phyloP scores from a whole-genome alignment of 2,797 vertebrate genomes.

The Enteromius argenteus region DNA sequence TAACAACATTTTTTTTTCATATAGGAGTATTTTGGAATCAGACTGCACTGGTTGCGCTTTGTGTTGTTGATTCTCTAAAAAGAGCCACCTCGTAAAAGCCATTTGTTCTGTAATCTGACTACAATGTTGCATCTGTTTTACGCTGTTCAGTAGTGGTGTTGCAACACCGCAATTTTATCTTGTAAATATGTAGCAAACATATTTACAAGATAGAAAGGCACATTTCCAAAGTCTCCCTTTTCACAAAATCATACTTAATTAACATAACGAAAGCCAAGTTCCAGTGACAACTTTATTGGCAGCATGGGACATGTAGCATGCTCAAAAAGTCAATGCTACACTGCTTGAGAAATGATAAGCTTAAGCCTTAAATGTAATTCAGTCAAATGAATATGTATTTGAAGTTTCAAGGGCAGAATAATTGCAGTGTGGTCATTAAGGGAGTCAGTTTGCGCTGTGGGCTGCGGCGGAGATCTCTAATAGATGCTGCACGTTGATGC shows the following conservation, averaged over 20 bases:
- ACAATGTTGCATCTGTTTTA: background rate
- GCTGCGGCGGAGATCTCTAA: conserved; percentile 28
- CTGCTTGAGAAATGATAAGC: conserved; percentile 20
- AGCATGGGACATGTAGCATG: background rate
- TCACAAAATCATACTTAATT: background rate
- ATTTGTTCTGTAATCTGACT: background rate
- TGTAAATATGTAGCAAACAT: background rate
- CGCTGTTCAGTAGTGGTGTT: background rate
- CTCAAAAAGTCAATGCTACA: background rate
- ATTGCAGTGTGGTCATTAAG: conserved; percentile 39
- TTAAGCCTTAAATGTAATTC: conserved; percentile 39
- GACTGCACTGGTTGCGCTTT: background rate
- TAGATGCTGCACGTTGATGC: conserved; percentile 29
- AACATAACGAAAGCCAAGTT: background rate
- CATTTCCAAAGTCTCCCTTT: background rate
- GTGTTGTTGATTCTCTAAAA: background rate
- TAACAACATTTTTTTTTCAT: too few relatives aligned
- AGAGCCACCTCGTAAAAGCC: background rate
- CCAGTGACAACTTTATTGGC: background rate
- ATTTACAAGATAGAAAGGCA: background rate
- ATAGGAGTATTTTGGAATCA: background rate
- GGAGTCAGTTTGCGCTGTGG: conserved; percentile 17
- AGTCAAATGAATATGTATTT: conserved; percentile 43
- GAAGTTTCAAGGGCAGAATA: conserved; percentile 16
- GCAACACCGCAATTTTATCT: background rate